Evolutionary conservation across 2,113 vertebrate genomes (phyloP).

Genomic region (Todiramphus saurophagus): DNA sequence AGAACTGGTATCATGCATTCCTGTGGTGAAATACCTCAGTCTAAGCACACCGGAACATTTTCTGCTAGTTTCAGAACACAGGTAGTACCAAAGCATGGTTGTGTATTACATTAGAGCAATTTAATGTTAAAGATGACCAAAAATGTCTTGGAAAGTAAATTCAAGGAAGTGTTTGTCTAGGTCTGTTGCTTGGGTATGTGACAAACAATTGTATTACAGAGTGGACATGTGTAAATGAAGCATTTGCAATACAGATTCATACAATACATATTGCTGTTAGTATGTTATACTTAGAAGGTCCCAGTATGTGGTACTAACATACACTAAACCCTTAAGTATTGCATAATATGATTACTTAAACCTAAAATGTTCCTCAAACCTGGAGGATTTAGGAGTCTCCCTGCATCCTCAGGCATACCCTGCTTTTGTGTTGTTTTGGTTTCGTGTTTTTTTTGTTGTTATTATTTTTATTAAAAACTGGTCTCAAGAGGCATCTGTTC

Average conservation of each 20-base stretch:
- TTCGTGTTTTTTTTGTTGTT: neutral
- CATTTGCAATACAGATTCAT: neutral
- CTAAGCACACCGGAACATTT: neutral
- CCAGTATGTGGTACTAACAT: neutral
- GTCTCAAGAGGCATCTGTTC: neutral
- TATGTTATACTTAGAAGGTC: neutral
- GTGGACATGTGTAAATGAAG: rapidly evolving
- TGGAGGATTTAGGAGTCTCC: neutral
- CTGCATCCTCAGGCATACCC: neutral
- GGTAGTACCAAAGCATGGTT: neutral
- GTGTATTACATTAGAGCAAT: neutral
- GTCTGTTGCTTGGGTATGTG: neutral
- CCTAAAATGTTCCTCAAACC: neutral
- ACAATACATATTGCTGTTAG: neutral
- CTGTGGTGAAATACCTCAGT: neutral
- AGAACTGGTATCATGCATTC: neutral
- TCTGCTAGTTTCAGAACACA: neutral
- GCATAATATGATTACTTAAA: neutral
- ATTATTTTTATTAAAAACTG: neutral
- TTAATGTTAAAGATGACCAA: neutral
- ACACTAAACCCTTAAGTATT: too few relatives aligned
- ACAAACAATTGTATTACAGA: neutral
- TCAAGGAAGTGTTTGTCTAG: neutral
- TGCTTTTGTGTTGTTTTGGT: neutral
- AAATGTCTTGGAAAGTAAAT: neutral